Percentiles rank a stretch among this genome's conserved stretches.
These are phyloP conservation scores for Balanococcus diminutus DNA, from an alignment of 2,888 invertebrate genomes.

Conservation along the genomic window DNA sequence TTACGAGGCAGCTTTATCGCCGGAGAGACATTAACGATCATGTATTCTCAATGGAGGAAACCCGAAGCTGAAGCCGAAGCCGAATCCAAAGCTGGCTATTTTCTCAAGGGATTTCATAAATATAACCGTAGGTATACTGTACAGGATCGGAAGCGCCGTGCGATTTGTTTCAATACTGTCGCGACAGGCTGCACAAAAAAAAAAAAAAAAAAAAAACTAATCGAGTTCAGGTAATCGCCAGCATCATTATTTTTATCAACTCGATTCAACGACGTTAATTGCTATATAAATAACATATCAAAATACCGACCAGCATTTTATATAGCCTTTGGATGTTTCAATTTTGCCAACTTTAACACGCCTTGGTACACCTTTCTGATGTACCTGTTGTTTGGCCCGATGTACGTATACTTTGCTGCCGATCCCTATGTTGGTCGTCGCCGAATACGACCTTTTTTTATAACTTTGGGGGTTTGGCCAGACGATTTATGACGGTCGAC, in stretches of 20 bases:
- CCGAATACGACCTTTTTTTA: slow-evolving; percentile 10
- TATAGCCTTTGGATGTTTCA: neutral
- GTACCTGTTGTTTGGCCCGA: slow-evolving; percentile 3
- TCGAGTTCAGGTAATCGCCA: slow-evolving; percentile 26
- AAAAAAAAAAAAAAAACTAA: neutral
- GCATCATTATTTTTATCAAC: slow-evolving; percentile 12
- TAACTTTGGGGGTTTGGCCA: slow-evolving; percentile 51
- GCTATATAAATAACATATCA: slow-evolving; percentile 31
- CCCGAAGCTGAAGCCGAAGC: neutral
- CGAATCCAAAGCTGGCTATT: slow-evolving; percentile 1
- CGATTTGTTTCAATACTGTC: neutral
- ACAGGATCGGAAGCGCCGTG: neutral
- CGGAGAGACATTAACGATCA: slow-evolving; percentile 50
- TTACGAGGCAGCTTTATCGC: slow-evolving; percentile 53
- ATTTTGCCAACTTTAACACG: neutral
- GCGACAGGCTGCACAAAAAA: neutral
- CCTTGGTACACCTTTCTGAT: neutral
- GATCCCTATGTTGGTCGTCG: neutral
- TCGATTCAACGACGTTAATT: neutral
- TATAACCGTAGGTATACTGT: neutral
- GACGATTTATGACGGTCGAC: slow-evolving; percentile 50
- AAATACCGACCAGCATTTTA: neutral
- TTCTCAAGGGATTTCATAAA: slow-evolving; percentile 10
- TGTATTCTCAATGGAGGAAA: slow-evolving; percentile 44
- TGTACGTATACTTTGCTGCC: neutral